These are phyloP conservation scores for Cyprinodon tularosa DNA, from an alignment of 2,113 vertebrate genomes.

Conservation along the genomic window DNA sequence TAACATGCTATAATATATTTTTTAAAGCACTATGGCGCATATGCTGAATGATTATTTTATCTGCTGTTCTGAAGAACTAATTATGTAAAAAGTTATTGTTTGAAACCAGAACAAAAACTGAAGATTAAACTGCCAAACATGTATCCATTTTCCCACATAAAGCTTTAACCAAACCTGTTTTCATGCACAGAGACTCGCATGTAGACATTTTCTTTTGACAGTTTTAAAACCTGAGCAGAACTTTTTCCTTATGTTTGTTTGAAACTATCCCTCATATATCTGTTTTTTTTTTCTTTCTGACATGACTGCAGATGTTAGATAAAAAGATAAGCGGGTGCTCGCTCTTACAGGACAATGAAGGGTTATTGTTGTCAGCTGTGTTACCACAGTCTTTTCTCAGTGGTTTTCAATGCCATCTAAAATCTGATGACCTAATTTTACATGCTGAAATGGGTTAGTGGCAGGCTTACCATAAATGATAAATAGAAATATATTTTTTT, in stretches of 20 bases:
- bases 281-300: background rate
- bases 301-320: background rate
- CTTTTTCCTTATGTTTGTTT: background rate
- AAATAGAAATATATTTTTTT: too few relatives aligned
- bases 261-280: background rate
- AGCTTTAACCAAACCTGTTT: background rate
- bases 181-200: background rate
- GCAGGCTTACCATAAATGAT: too few relatives aligned
- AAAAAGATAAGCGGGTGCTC: background rate
- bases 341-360: background rate
- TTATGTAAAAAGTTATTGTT: background rate
- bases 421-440: background rate
- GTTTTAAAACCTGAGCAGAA: background rate
- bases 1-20: too few relatives aligned
- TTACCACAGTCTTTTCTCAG: background rate
- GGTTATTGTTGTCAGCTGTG: too few relatives aligned
- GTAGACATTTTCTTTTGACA: background rate
- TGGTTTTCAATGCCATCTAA: background rate
- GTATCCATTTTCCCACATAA: background rate
- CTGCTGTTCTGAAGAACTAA: background rate
- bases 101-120: background rate
- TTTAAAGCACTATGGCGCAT: too few relatives aligned
- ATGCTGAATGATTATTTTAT: too few relatives aligned
- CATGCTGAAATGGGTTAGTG: background rate
- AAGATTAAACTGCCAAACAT: background rate